These are phyloP conservation scores for human DNA, from an alignment of 2,113 vertebrate species.

Conservation along the genomic window DNA sequence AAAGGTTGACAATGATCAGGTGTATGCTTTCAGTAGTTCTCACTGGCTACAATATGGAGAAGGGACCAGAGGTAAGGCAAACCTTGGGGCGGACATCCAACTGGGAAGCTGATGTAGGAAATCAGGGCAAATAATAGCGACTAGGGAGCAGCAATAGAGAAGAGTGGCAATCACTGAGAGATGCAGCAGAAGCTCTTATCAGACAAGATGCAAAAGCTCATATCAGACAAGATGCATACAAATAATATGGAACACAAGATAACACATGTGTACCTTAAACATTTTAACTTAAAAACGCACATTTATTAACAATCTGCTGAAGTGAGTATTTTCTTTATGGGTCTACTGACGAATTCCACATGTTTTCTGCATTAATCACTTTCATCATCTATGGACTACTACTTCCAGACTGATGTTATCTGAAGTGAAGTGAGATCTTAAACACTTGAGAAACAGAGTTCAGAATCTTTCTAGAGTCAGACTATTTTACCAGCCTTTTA, in stretches of 20 bases:
- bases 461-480: not conserved
- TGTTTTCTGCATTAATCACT: not conserved
- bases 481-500: not conserved
- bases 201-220: not conserved
- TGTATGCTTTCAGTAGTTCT: not conserved
- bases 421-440: not conserved
- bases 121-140: not conserved
- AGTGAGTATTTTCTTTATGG: not conserved
- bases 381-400: not conserved
- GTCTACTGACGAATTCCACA: not conserved
- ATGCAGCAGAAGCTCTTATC: not conserved
- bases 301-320: not conserved
- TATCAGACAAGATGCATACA: not conserved
- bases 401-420: not conserved
- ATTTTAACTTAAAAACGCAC: not conserved
- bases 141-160: not conserved
- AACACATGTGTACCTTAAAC: not conserved
- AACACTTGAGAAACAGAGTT: not conserved
- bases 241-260: not conserved
- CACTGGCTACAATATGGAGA: not conserved
- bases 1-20: not conserved
- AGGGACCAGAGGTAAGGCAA: not conserved
- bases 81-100: not conserved
- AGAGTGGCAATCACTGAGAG: not conserved
- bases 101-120: not conserved